Evolutionary conservation across 2,113 vertebrate species (phyloP), one percentile per base, ranked within the genome.

Genomic region (Macrotis lagotis): DNA sequence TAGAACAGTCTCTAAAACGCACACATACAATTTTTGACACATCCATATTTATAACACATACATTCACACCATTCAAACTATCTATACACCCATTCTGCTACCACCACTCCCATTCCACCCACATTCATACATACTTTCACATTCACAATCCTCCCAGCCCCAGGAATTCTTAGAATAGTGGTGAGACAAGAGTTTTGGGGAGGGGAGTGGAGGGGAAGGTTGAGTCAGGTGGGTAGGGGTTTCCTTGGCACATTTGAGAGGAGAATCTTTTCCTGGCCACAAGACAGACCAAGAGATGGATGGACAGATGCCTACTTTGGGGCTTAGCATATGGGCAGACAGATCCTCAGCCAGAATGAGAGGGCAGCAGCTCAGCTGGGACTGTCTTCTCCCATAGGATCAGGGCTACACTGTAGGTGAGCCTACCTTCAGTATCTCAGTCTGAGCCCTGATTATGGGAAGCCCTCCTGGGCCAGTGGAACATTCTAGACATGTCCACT

Each of bases 251-350:
- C 89, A 95, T 92, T 96, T 95, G 95, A 95, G 83, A 96, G 95
- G 96, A 96, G 95, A 96, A 88, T 49, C 94, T 96, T 95, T 92
- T 94, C 97, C 97, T 98, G 97, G 97, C 90, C 94, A 88, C 37
- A 83, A 83, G 37, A 83, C 66, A 22, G n/a, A 83, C 66, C 19
- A 0, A 88, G 50, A 95, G 93, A 97, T 93, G 94, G 94, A 93
- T 74, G 93, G 94, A 94, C 94, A 91, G 97, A 95, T 74, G 47
- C 51, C n/a, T 95, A 90, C 94, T 97, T 92, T 96, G 66, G 66
- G n/a, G 66, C n/a, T 83, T 44, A 83, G 66, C 66, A 24, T 24
- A 24, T 83, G 37, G 66, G 66, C 37, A 44, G 66, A 83, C n/a
- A 83, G 66, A 44, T 24, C 66, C 66, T 83, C n/a, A 44, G 66